Evolutionary conservation across 2,797 vertebrate genomes (phyloP).

Genomic region (Ataeniobius toweri): DNA sequence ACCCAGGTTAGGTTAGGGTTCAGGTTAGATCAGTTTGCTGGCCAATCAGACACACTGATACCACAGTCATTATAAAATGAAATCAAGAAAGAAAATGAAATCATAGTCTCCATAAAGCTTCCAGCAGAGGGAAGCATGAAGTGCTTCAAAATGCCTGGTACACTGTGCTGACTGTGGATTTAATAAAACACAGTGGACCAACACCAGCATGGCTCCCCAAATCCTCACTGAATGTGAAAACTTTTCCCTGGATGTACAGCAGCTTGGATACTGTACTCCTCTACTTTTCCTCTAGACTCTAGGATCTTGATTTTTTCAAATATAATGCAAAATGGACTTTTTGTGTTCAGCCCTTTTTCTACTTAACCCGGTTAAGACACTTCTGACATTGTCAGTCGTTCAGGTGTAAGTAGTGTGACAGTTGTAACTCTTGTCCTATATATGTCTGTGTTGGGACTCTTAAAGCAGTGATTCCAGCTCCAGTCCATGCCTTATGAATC

Average conservation of each 20-base stretch:
- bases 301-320: background rate
- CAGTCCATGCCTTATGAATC: no score
- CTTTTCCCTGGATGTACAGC: background rate
- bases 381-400: background rate
- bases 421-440: background rate
- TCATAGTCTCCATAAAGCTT: no score
- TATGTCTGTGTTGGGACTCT: background rate
- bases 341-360: background rate
- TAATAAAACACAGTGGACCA: no score
- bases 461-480: background rate
- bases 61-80: no score
- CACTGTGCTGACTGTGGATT: no score
- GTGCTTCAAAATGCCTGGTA: no score
- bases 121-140: no score
- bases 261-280: background rate
- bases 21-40: no score
- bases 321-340: background rate
- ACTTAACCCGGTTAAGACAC: background rate
- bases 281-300: background rate
- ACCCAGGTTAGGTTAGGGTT: no score
- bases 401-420: background rate
- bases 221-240: background rate
- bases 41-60: no score
- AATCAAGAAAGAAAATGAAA: no score
- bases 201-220: background rate